Conservation (phyloP, 2,113 vertebrate species). For the Acanthochromis polyacanthus region DNA sequence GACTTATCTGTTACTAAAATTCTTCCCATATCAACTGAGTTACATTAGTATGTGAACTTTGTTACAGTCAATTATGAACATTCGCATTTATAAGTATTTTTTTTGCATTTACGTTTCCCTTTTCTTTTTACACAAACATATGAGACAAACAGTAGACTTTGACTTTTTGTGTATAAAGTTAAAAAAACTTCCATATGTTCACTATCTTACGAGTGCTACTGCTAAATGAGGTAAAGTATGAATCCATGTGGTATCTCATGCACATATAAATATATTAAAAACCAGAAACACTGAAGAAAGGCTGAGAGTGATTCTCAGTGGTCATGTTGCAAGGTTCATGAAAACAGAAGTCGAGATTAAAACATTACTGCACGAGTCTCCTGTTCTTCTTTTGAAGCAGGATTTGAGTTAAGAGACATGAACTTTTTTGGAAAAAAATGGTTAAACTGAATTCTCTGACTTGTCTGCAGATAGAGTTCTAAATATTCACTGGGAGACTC, state of each 20-base stretch:
- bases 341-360: constrained; percentile 12
- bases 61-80: constrained; percentile 34
- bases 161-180: constrained; percentile 16
- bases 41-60: constrained; percentile 17
- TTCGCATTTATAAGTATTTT: constrained; percentile 12
- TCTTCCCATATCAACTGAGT: neutral
- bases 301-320: constrained; percentile 24
- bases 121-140: constrained; percentile 37
- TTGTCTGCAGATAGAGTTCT: neutral
- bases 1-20: neutral
- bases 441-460: constrained; percentile 29
- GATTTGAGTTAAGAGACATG: neutral
- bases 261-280: constrained; percentile 67
- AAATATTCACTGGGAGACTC: neutral
- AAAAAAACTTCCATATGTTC: constrained; percentile 5
- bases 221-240: constrained; percentile 72
- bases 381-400: constrained; percentile 8
- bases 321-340: neutral
- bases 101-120: constrained; percentile 53
- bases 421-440: too few relatives aligned
- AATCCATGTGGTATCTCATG: constrained; percentile 63
- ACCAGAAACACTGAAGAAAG: constrained; percentile 10
- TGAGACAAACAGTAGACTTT: constrained; percentile 10
- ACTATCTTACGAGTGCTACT: constrained; percentile 20
- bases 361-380: constrained; percentile 45